Evolutionary conservation across 2,888 invertebrate species (phyloP).

Genomic region (Drosophila monieri): DNA sequence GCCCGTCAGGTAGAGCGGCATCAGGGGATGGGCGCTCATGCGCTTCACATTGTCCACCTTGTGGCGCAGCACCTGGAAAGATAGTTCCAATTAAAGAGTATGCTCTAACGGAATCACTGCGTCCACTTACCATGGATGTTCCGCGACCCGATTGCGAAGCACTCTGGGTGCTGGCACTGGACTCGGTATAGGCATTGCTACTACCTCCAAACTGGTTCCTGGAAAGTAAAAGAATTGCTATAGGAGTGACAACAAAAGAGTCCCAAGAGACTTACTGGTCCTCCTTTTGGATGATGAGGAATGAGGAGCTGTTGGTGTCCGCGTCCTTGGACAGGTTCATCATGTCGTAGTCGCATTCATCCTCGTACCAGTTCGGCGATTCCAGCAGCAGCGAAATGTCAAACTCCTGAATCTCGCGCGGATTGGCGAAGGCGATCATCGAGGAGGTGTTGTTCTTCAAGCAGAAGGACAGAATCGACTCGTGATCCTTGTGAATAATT

Average conservation of each 20-base stretch:
- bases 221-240: not conserved
- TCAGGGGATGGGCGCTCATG: slow-evolving; percentile 97
- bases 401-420: slow-evolving; percentile 98
- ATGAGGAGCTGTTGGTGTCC: slow-evolving; percentile 87
- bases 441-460: slow-evolving; percentile 95
- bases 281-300: slow-evolving; percentile 93
- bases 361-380: slow-evolving; percentile 96
- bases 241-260: not conserved
- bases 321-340: slow-evolving; percentile 91
- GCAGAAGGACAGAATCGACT: slow-evolving; percentile 98
- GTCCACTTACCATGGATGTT: slow-evolving; percentile 91
- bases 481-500: slow-evolving; percentile 99
- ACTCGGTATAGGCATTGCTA: slow-evolving; percentile 63
- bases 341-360: slow-evolving; percentile 98
- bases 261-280: slow-evolving; percentile 71
- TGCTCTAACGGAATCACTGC: not conserved
- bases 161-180: slow-evolving; percentile 70
- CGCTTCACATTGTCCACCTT: slow-evolving; percentile 97
- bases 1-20: slow-evolving; percentile 97
- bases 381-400: slow-evolving; percentile 96
- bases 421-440: slow-evolving; percentile 95
- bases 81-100: not conserved
- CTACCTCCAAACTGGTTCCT: slow-evolving; percentile 67
- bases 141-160: slow-evolving; percentile 91
- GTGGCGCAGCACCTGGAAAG: slow-evolving; percentile 93